These are phyloP conservation scores for Myiotriccus ornatus DNA, from an alignment of 2,797 vertebrate genomes.

Conservation along the genomic window DNA sequence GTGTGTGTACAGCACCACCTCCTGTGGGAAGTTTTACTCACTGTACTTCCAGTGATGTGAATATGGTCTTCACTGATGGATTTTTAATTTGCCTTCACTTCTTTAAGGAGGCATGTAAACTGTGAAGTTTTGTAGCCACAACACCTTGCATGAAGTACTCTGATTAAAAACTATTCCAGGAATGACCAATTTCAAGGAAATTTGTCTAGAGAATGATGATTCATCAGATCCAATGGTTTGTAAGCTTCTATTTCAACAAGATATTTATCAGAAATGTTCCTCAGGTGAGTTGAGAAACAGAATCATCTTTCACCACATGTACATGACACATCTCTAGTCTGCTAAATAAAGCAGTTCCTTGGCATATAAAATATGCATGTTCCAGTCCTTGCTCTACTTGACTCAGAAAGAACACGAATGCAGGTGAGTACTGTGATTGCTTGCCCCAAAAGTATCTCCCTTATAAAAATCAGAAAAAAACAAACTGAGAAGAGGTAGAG, in stretches of 20 bases:
- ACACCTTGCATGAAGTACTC: not conserved
- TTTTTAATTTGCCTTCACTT: not conserved
- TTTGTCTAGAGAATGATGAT: constrained; percentile 1
- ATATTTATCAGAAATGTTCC: not conserved
- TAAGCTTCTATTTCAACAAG: not conserved
- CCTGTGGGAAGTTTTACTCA: constrained; percentile 32
- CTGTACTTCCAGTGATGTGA: not conserved
- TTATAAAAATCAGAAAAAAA: not conserved
- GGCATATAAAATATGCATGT: not conserved
- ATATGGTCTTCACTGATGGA: not conserved
- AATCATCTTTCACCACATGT: not conserved
- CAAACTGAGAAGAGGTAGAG: not conserved
- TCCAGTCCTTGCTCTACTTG: not conserved
- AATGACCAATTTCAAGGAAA: not conserved
- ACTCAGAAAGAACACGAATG: not conserved
- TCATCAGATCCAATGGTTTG: not conserved
- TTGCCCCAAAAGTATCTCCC: not conserved
- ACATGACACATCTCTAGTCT: not conserved
- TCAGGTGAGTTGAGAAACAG: not conserved
- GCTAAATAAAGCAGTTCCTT: not conserved
- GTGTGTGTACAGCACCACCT: constrained; percentile 51
- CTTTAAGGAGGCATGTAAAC: not conserved
- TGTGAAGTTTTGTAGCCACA: not conserved
- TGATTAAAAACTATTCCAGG: not conserved
- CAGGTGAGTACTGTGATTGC: not conserved